Evolutionary conservation across 2,797 vertebrate species (phyloP).

Genomic region (Hafferia zeledoni): DNA sequence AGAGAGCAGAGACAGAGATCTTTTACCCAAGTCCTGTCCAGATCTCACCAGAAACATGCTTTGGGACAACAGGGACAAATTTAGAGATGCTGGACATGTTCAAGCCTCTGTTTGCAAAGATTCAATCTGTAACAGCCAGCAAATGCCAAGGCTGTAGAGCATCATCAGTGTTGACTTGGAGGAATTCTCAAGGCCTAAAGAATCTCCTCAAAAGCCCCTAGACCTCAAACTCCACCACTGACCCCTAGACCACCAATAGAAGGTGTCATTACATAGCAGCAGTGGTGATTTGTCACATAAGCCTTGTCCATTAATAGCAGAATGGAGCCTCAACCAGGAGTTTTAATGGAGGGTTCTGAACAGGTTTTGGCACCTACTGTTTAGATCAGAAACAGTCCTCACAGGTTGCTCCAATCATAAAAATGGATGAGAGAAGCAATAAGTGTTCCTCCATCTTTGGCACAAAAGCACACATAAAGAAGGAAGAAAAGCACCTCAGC

Average conservation of each 20-base stretch:
- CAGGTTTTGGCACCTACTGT: not conserved
- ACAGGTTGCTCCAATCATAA: not conserved
- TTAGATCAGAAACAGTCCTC: not conserved
- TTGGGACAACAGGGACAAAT: not conserved
- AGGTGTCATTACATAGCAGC: not conserved
- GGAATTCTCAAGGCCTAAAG: not conserved
- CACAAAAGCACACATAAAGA: not conserved
- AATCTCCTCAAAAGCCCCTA: not conserved
- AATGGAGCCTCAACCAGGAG: not conserved
- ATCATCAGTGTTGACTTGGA: not conserved
- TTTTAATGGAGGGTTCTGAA: not conserved
- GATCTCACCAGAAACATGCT: rapidly evolving
- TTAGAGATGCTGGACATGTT: not conserved
- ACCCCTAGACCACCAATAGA: rapidly evolving
- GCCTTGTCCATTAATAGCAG: not conserved
- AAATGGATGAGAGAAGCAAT: not conserved
- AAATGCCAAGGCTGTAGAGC: not conserved
- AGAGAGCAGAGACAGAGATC: not conserved
- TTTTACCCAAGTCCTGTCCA: not conserved
- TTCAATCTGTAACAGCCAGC: not conserved
- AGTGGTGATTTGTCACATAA: not conserved
- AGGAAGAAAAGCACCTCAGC: not conserved
- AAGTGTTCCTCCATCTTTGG: not conserved
- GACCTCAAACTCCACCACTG: not conserved
- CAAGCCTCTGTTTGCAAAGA: not conserved